Percentiles rank a stretch among this genome's conserved stretches.
These are phyloP conservation scores for Andrena cerasifolii DNA, from an alignment of 1,140 invertebrate species.

Conservation along the genomic window DNA sequence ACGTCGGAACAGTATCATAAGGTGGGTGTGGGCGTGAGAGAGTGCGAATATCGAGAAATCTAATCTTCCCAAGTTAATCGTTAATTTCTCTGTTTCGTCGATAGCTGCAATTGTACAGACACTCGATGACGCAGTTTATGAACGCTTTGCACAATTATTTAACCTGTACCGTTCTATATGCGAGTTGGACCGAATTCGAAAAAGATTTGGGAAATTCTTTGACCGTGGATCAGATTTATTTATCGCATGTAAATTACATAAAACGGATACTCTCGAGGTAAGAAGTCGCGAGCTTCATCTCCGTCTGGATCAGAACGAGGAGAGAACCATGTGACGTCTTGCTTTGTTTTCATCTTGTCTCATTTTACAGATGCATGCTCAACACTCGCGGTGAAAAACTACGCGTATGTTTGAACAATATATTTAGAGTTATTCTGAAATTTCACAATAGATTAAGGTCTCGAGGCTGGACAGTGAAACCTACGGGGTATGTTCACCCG, in stretches of 20 bases:
- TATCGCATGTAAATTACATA: slow-evolving; percentile 87
- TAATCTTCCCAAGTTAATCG: not conserved
- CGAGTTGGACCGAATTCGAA: slow-evolving; percentile 88
- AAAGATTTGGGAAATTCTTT: slow-evolving; percentile 84
- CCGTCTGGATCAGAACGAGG: too few relatives aligned
- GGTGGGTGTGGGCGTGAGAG: slow-evolving; percentile 46
- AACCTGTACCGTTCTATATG: slow-evolving; percentile 86
- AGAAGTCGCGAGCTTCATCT: too few relatives aligned
- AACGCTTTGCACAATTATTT: slow-evolving; percentile 88
- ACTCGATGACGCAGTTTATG: slow-evolving; percentile 89
- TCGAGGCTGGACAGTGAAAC: slow-evolving; percentile 67
- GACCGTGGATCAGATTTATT: slow-evolving; percentile 87
- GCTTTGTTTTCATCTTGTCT: not conserved
- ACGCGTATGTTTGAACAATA: slow-evolving; percentile 85
- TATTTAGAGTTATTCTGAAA: slow-evolving; percentile 87
- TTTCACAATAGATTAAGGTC: slow-evolving; percentile 85
- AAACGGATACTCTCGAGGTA: slow-evolving; percentile 87
- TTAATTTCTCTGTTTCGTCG: slow-evolving; percentile 22
- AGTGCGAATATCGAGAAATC: not conserved
- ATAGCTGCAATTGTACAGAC: slow-evolving; percentile 85
- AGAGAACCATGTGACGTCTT: too few relatives aligned
- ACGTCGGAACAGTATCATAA: slow-evolving; percentile 77
- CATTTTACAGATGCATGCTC: slow-evolving; percentile 85
- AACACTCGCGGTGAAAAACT: slow-evolving; percentile 86
- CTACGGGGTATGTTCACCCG: slow-evolving; percentile 67